Percentiles rank a stretch among this genome's conserved stretches.
Conservation (phyloP, 2,888 invertebrate genomes). For the Biston betularia region DNA sequence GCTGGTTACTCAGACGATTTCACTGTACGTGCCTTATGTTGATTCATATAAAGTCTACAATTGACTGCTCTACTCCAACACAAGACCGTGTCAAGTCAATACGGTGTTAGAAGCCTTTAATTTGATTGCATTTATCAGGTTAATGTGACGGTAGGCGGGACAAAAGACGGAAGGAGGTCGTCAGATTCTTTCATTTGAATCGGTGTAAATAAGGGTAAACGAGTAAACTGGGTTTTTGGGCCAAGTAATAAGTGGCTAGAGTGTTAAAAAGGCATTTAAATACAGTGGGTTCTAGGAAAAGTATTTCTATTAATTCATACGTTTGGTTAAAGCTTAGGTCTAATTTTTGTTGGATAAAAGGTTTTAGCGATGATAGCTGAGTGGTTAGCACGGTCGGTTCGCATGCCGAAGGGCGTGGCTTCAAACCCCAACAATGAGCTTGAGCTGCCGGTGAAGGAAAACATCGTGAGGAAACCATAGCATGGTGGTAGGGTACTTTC, state of each 20-base stretch:
- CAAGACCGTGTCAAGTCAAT: not conserved
- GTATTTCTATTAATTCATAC: not conserved
- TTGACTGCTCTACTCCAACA: too few species aligned
- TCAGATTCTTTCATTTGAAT: conserved; percentile 7
- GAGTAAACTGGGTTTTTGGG: conserved; percentile 6
- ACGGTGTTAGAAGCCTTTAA: conserved; percentile 41
- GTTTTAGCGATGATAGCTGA: too few species aligned
- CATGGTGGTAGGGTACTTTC: too few species aligned
- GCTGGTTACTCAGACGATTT: not conserved
- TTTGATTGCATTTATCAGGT: conserved; percentile 52
- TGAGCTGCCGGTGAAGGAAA: too few species aligned
- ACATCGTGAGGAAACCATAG: too few species aligned
- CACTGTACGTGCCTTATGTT: not conserved
- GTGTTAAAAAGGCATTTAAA: not conserved
- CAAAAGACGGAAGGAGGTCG: conserved; percentile 16
- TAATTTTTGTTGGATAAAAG: not conserved
- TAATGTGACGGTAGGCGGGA: conserved; percentile 18
- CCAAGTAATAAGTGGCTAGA: conserved; percentile 5
- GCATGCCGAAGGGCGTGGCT: too few species aligned
- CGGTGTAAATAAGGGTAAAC: conserved; percentile 5
- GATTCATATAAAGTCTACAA: too few species aligned
- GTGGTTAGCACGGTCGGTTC: too few species aligned
- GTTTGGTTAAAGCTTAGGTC: not conserved
- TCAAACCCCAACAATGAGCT: too few species aligned
- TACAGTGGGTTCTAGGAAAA: not conserved